Evolutionary conservation across 92 coral and sea anemone genomes (phyloP), one percentile per base, ranked within the genome.

Genomic region (Siderastrea radians): DNA sequence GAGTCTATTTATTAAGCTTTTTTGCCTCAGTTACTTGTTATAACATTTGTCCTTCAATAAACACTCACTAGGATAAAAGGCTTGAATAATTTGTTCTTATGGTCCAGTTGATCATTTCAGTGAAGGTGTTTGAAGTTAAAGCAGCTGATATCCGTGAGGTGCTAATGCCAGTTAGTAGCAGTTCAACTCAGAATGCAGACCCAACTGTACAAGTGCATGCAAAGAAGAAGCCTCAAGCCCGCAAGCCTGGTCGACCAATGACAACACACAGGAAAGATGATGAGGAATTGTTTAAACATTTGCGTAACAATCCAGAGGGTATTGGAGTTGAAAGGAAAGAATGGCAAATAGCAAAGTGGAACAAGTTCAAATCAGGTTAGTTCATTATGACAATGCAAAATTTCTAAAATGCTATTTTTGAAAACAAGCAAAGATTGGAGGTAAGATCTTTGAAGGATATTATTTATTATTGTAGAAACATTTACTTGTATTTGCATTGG

Each of bases 231-330:
- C 10, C 57, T 9, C 79, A 19, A 57, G 49, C 79, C 64, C n/a
- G 7, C 50, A 90, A 84, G 88, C 85, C 89, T 84, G 93, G 93
- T 63, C 86, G 89, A 66, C 93, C 93, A 80, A 64, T 62, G 71
- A 90, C 93, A 72, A 85, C 93, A 52, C 86, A 85, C 93, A 79
- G 93, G 82, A 90, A 90, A 55, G 93, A 90, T 57, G 86, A 90
- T 90, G 90, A 90, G 70, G 91, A 91, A 53, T 87, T 87, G 89
- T 91, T 73, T 88, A 91, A 66, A 75, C 57, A 19, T 69, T 87
- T 91, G 84, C 91, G 91, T 50, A 66, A 91, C 81, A 91, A 87
- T 70, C 91, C 82, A 82, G 85, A 91, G 50, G 94, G 89, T 7
- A 91, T 46, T 75, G 86, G 57, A 64, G 17, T 79, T 48, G 60